Evolutionary conservation across 2,888 invertebrate genomes (phyloP), one percentile per base, ranked within the genome.

Genomic region (Auanema freiburgensis): DNA sequence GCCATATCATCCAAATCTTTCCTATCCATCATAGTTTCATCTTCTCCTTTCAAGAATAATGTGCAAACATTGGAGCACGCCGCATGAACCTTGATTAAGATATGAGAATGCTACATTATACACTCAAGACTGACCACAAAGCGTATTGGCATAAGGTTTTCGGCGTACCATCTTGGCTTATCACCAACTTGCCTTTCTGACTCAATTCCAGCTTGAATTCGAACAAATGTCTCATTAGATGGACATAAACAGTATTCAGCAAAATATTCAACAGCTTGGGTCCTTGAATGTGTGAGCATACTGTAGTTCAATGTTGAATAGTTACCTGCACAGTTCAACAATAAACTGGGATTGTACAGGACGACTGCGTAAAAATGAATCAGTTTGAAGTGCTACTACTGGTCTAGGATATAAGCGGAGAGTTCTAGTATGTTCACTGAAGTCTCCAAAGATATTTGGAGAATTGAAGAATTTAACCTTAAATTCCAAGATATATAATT

Each of bases 171-270:
- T 85, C 95, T 95, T 21, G 92, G 88, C 85, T 99, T 99, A 86
- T 99, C 98, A 25, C 98, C 98, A 63, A 99, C 91, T 84, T 93
- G 91, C 18, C 90, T 88, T 0, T 97, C 96, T 86, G 95, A 95
- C 83, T 91, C 90, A 16, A 95, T 80, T 23, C 97, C 97, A 0
- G 96, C 97, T 83, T 98, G 97, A 0, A 99, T 93, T 6, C 98
- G 89, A 51, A 96, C 89, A 84, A 96, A 99, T 3, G 97, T 96
- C 65, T 97, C 94, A 86, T 98, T 99, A 79, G 91, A 92, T 0
- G 98, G 98, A 1, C 94, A 93, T 12, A 99, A 87, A 0, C 93
- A 93, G 94, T 97, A 98, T 85, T 99, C 98, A 0, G 97, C 97
- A 72, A 97, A 88, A 85, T 93, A 99, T 85, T 99, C 98, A 1